Evolutionary conservation across 1,140 invertebrate genomes (phyloP), one percentile per base, ranked within the genome.

Genomic region (Macrobrachium nipponense): DNA sequence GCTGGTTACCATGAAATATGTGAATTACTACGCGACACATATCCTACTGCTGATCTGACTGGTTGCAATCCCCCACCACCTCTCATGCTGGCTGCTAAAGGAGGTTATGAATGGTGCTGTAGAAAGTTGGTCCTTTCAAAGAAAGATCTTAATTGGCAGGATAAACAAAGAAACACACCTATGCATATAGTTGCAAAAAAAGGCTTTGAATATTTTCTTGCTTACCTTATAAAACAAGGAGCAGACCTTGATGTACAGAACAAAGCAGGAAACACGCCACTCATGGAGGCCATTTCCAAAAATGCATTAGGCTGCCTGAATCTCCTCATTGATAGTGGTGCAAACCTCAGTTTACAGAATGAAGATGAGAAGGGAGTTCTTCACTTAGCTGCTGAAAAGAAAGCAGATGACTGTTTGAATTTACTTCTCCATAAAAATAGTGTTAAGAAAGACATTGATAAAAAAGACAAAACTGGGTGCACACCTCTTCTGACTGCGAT

Each of bases 261-360:
- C 17, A 70, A 70, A 17, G 23, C 0, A 70, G 68, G 68, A 15
- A 70, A 70, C 68, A 70, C 68, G 12, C 68, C 68, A 5, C n/a
- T 70, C 11, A 70, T 70, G 68, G 68, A 70, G 36, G 68, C 68
- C n/a, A 43, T 27, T 15, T 27, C 68, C 14, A 70, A 23, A 70
- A 27, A 27, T 23, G 5, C 23, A 8, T 14, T 7, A 5, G 20
- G 68, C 20, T 70, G 18, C n/a, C 20, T 70, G 17, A 15, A 15
- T 12, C 15, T 70, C 17, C 36, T 70, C 17, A 15, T 70, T 14
- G 12, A 27, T n/a, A 70, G 36, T 11, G 68, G 68, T 4, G 68
- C 68, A 23, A 70, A 70, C 12, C 23, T 27, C 23, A 43, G 36
- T 17, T 23, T 27, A 20, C 12, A 27, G 12, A 70, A 70, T 43